Percentiles rank a stretch among this genome's conserved stretches.
phyloP scores from a whole-genome alignment of 2,797 vertebrate species.

The Perodicticus potto region DNA sequence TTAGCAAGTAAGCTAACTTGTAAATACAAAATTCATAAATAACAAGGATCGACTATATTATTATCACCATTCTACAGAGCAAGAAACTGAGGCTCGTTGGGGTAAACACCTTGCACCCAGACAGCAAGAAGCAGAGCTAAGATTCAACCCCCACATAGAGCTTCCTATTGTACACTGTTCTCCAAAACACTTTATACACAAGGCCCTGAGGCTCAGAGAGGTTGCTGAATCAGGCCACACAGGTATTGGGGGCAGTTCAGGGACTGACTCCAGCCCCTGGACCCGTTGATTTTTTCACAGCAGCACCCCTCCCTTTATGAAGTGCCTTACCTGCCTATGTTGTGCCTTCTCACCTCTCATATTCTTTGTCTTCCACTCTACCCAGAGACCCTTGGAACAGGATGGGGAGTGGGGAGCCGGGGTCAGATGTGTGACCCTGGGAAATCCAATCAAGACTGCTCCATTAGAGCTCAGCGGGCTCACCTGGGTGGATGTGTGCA shows the following conservation, averaged over 20 bases:
- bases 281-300: background rate
- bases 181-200: background rate
- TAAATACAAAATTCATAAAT: background rate
- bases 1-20: background rate
- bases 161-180: background rate
- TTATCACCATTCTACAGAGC: background rate
- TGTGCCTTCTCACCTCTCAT: background rate
- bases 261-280: background rate
- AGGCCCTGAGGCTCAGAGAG: background rate
- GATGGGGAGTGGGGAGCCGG: background rate
- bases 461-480: background rate
- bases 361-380: background rate
- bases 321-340: background rate
- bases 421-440: accelerated
- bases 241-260: background rate
- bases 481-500: background rate
- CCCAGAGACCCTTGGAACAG: background rate
- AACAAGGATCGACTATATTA: background rate
- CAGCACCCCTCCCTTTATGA: too few relatives aligned
- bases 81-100: background rate
- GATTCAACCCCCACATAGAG: background rate
- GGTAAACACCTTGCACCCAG: accelerated
- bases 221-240: background rate
- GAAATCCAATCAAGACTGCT: too few relatives aligned
- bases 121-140: background rate